Evolutionary conservation across 2,888 invertebrate species (phyloP).

Genomic region (Eristalinus aeneus): DNA sequence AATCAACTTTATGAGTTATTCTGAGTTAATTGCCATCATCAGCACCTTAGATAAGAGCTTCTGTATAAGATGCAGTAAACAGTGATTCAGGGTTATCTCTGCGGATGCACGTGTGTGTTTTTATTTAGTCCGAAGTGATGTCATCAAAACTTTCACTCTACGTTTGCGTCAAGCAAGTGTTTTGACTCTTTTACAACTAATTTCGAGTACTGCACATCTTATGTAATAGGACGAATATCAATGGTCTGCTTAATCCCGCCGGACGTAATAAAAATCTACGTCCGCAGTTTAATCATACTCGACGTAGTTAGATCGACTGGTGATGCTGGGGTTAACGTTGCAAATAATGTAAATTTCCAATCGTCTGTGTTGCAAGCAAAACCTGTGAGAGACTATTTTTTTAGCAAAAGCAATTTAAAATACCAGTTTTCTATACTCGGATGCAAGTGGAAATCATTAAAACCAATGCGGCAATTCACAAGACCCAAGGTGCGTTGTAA

Average conservation of each 20-base stretch:
- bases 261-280: too few species aligned
- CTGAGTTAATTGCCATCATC: too few species aligned
- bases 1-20: too few species aligned
- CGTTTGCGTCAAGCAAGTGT: background rate
- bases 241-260: background rate
- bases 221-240: background rate
- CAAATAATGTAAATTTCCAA: background rate
- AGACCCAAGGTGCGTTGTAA: background rate
- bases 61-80: background rate
- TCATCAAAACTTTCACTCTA: slow-evolving; percentile 1
- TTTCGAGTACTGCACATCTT: background rate
- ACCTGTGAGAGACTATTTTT: background rate
- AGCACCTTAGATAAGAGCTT: background rate
- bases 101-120: background rate
- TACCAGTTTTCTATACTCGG: background rate
- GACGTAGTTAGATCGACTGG: too few species aligned
- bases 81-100: background rate
- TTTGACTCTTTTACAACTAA: background rate
- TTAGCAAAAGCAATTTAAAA: background rate
- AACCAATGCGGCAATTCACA: background rate
- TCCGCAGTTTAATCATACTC: too few species aligned
- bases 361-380: background rate
- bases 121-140: background rate
- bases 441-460: background rate
- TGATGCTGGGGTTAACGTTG: background rate